A percentile compares a stretch with the other conserved stretches of the same genome.
Conservation (phyloP, 1,140 invertebrate species). For the Eupristina koningsbergeri region DNA sequence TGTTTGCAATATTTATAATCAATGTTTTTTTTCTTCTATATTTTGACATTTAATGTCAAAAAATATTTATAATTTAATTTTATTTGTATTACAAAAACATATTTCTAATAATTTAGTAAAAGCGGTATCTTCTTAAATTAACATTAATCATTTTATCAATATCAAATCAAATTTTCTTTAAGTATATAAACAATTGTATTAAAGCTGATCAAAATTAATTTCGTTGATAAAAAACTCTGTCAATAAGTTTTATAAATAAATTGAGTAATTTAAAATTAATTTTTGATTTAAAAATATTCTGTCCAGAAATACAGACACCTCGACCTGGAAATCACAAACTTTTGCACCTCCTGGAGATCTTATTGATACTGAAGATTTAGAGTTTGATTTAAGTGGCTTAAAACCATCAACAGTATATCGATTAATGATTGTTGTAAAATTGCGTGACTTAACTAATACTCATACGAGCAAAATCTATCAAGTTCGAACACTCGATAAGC, state of each 20-base stretch:
- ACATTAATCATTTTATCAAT: too few relatives aligned
- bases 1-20: too few relatives aligned
- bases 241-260: background rate
- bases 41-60: too few relatives aligned
- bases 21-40: too few relatives aligned
- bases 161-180: too few relatives aligned
- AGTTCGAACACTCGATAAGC: conserved; percentile 77
- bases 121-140: too few relatives aligned
- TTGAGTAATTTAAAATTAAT: background rate
- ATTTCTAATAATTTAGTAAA: too few relatives aligned
- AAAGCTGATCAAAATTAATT: background rate
- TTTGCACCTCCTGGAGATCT: conserved; percentile 88
- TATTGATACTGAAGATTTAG: conserved; percentile 86
- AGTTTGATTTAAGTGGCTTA: conserved; percentile 85
- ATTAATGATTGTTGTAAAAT: conserved; percentile 83
- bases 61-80: too few relatives aligned
- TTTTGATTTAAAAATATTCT: background rate
- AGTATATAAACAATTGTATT: background rate
- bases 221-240: background rate
- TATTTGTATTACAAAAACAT: too few relatives aligned
- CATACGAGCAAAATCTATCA: conserved; percentile 83
- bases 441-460: conserved; percentile 82
- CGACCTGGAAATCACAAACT: conserved; percentile 86
- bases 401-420: conserved; percentile 86
- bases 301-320: conserved; percentile 78